phyloP scores from a whole-genome alignment of 1,140 invertebrate genomes.

The Drosophila pruinosa region DNA sequence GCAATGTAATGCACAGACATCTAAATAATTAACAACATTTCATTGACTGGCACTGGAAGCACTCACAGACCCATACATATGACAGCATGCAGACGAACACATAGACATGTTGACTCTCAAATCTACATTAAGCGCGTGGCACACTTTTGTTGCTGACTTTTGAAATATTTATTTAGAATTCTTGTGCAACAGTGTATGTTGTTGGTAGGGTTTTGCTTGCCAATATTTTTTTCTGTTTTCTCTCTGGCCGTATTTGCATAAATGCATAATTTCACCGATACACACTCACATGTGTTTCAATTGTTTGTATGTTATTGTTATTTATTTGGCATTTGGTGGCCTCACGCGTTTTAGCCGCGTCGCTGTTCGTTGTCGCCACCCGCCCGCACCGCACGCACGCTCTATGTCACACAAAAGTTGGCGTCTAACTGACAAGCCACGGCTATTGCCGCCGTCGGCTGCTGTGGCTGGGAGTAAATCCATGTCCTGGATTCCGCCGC shows the following conservation, averaged over 20 bases:
- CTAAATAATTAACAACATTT: constrained; percentile 77
- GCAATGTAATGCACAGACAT: constrained; percentile 73
- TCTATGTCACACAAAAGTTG: constrained; percentile 60
- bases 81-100: background rate
- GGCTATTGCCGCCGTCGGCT: constrained; percentile 14
- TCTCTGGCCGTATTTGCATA: constrained; percentile 57
- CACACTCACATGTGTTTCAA: background rate
- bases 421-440: constrained; percentile 60
- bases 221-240: constrained; percentile 16
- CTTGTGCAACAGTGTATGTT: constrained; percentile 10
- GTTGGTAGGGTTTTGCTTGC: constrained; percentile 15
- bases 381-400: constrained; percentile 40
- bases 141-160: constrained; percentile 30
- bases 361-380: constrained; percentile 8
- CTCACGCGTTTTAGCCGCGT: constrained; percentile 23
- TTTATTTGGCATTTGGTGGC: constrained; percentile 26
- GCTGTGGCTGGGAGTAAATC: constrained; percentile 26
- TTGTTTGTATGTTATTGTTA: constrained; percentile 22
- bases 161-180: constrained; percentile 60
- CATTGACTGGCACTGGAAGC: constrained; percentile 70
- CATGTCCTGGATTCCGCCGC: constrained; percentile 45
- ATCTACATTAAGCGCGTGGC: constrained; percentile 41
- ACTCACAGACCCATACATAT: constrained; percentile 22
- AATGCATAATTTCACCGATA: constrained; percentile 50
- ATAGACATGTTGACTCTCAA: constrained; percentile 33